Evolutionary conservation across 2,888 invertebrate species (phyloP), one percentile per base, ranked within the genome.

Genomic region (Drosophila helvetica): DNA sequence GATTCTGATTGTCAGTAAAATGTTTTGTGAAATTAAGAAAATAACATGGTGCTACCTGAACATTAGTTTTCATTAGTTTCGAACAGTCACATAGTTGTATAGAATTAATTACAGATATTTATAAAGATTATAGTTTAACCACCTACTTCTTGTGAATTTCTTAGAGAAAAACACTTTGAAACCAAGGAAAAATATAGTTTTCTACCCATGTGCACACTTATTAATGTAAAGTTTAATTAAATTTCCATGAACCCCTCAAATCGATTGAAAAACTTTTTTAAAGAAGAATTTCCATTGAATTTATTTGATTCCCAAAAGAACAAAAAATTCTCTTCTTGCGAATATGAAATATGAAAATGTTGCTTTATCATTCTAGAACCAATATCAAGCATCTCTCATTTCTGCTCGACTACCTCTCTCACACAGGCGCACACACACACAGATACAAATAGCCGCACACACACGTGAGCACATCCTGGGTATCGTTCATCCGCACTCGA

Each of bases 321-420:
- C 8, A 22, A 22, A 22, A 33, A 67, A 55, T 67, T 66, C 43
- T 25, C 33, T 30, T 25, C 33, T 43, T 45, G n/a, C 42, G 18
- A 33, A 18, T 22, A 67, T 43, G n/a, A 48, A 67, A 55, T 48
- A 50, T 50, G n/a, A 48, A 55, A 43, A 33, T 68, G n/a, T 47
- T 54, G 48, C 42, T 48, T 48, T 43, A 51, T 70, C 51, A 38
- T 18, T n/a, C 38, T 46, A 3, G 27, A 48, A 38, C 19, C 59
- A 69, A 47, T 51, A 69, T 58, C 51, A 46, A 42, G 58, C 38
- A 46, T 42, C 70, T 57, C 46, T n/a, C 30, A n/a, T 47, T 69
- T 67, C 58, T 69, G 69, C 51, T 19, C 59, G 52, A 30, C 51
- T 51, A 68, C 58, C 67, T 69, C 30, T 9, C 9, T n/a, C 58